Evolutionary conservation across 2,888 invertebrate genomes (phyloP).

Genomic region (Aspidiotus destructor): DNA sequence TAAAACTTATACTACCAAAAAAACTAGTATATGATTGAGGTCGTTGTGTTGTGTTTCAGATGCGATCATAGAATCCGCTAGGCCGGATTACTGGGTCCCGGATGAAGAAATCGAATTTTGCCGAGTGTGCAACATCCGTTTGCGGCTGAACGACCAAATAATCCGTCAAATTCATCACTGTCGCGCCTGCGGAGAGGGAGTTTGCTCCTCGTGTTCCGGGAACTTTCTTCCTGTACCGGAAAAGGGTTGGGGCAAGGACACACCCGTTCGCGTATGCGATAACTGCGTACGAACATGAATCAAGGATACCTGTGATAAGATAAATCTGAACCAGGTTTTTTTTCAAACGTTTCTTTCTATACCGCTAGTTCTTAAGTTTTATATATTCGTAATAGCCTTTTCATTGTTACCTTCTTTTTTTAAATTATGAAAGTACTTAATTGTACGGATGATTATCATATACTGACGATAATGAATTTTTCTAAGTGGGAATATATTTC

Average conservation of each 20-base stretch:
- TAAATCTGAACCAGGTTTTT: background rate
- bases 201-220: conserved; percentile 57
- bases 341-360: background rate
- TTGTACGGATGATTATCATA: background rate
- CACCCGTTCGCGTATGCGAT: conserved; percentile 64
- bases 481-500: too few relatives aligned
- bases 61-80: conserved; percentile 61
- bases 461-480: background rate
- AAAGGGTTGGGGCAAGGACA: conserved; percentile 53
- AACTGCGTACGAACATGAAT: conserved; percentile 44
- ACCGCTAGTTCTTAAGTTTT: background rate
- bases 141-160: conserved; percentile 41
- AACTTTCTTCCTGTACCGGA: conserved; percentile 57
- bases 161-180: conserved; percentile 52
- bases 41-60: conserved; percentile 41
- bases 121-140: conserved; percentile 53
- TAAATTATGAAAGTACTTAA: too few relatives aligned
- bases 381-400: background rate
- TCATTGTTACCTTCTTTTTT: background rate
- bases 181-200: conserved; percentile 60
- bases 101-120: conserved; percentile 60
- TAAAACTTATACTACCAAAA: background rate
- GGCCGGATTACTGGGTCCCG: conserved; percentile 71
- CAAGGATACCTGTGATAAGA: background rate
- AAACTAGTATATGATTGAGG: conserved; percentile 1